Conservation (phyloP, 2,797 vertebrate genomes). For the Limnodromus scolopaceus region DNA sequence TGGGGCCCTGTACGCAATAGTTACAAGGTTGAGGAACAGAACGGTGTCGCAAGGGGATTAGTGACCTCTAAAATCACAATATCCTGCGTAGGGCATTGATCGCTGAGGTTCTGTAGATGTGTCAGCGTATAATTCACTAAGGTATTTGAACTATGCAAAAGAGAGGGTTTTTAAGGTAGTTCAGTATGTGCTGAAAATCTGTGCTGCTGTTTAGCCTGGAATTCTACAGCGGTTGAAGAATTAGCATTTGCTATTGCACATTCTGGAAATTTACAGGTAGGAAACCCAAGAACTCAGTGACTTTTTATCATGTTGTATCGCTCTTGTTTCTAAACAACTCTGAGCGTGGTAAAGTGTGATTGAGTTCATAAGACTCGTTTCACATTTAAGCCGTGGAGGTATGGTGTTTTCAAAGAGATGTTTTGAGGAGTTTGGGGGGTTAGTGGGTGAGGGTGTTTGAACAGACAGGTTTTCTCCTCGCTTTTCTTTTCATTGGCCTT, state of each 20-base stretch:
- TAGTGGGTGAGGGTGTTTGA: background rate
- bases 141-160: background rate
- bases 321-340: background rate
- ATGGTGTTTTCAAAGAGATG: fast-evolving
- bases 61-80: background rate
- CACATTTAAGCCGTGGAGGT: fast-evolving
- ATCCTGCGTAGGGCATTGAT: background rate
- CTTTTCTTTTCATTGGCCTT: background rate
- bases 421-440: background rate
- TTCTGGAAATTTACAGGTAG: background rate
- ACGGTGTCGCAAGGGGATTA: background rate
- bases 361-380: background rate
- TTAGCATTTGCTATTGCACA: background rate
- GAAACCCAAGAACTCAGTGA: background rate
- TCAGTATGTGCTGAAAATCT: background rate
- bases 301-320: background rate
- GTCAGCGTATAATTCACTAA: background rate
- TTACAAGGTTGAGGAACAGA: background rate
- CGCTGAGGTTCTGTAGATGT: background rate
- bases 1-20: background rate
- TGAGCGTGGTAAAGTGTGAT: background rate
- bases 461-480: background rate
- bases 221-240: background rate
- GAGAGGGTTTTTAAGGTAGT: background rate
- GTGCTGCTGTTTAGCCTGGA: background rate